Percentiles rank a stretch among this genome's conserved stretches.
phyloP scores from a whole-genome alignment of 2,797 vertebrate genomes.

The Schizothorax lantsangensis region DNA sequence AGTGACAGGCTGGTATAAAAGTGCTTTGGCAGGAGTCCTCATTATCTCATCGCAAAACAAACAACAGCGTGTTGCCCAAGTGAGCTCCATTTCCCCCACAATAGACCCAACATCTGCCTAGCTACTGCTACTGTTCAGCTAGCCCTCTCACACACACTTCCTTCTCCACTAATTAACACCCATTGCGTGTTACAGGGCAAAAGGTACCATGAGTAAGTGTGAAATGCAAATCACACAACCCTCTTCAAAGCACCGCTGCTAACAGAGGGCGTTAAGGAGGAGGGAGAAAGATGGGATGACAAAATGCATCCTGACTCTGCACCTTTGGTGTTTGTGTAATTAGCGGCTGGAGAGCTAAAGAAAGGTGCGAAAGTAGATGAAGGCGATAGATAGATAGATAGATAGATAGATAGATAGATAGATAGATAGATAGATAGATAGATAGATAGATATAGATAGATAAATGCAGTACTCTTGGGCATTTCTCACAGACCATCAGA shows the following conservation, averaged over 20 bases:
- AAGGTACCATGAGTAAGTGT: constrained; percentile 45
- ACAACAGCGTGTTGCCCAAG: constrained; percentile 41
- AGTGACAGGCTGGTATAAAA: constrained; percentile 39
- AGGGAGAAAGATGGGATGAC: constrained; percentile 69
- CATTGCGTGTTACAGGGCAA: constrained; percentile 58
- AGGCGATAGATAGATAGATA: background rate
- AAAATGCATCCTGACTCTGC: constrained; percentile 78
- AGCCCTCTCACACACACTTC: constrained; percentile 43
- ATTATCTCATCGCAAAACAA: constrained; percentile 52
- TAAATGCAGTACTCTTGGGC: no score
- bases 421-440: background rate
- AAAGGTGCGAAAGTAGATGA: constrained; percentile 74
- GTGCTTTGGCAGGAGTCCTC: constrained; percentile 40
- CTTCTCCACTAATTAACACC: constrained; percentile 48
- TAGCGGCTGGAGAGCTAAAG: constrained; percentile 57
- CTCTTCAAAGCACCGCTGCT: constrained; percentile 30
- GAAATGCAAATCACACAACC: constrained; percentile 50
- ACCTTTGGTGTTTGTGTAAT: constrained; percentile 73
- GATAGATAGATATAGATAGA: background rate
- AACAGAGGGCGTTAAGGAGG: constrained; percentile 27
- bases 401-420: background rate
- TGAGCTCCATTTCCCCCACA: constrained; percentile 58
- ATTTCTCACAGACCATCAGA: no score
- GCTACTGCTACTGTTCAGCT: constrained; percentile 50
- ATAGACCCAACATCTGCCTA: constrained; percentile 52